Evolutionary conservation across 2,888 invertebrate genomes (phyloP).

Genomic region (Limnephilus lunatus): DNA sequence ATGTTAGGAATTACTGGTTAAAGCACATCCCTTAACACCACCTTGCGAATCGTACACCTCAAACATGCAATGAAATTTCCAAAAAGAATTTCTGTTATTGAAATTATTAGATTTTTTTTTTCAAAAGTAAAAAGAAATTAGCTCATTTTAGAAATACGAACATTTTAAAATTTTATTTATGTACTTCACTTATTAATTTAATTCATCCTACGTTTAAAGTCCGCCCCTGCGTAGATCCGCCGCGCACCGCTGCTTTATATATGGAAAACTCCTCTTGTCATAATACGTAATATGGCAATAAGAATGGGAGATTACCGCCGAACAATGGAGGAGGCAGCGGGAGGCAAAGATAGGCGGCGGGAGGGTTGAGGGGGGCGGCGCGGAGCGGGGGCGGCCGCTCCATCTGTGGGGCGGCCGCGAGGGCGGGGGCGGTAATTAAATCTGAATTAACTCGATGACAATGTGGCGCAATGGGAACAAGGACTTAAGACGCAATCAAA

Average conservation of each 20-base stretch:
- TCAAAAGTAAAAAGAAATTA: too few relatives aligned
- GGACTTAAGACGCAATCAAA: slow-evolving; percentile 12
- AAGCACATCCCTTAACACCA: too few relatives aligned
- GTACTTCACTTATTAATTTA: too few relatives aligned
- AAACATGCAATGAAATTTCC: too few relatives aligned
- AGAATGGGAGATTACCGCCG: slow-evolving; percentile 66
- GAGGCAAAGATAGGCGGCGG: slow-evolving; percentile 61
- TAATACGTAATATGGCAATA: slow-evolving; percentile 66
- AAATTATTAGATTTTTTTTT: too few relatives aligned
- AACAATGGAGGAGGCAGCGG: slow-evolving; percentile 61
- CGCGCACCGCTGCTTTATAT: slow-evolving; percentile 19
- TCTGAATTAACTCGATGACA: slow-evolving; percentile 15
- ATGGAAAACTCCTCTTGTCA: slow-evolving; percentile 65
- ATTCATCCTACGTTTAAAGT: background rate
- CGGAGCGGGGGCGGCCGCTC: background rate
- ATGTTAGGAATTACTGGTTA: too few relatives aligned
- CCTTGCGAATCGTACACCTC: too few relatives aligned
- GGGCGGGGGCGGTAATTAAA: slow-evolving; percentile 38
- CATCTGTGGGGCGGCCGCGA: background rate
- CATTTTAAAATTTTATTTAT: too few relatives aligned
- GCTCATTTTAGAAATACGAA: too few relatives aligned
- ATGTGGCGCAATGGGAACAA: background rate
- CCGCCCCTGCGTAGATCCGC: slow-evolving; percentile 9
- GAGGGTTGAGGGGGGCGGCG: background rate
- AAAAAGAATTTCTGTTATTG: too few relatives aligned